Evolutionary conservation across 2,888 invertebrate species (phyloP).

Genomic region (Micoletzkya japonica): DNA sequence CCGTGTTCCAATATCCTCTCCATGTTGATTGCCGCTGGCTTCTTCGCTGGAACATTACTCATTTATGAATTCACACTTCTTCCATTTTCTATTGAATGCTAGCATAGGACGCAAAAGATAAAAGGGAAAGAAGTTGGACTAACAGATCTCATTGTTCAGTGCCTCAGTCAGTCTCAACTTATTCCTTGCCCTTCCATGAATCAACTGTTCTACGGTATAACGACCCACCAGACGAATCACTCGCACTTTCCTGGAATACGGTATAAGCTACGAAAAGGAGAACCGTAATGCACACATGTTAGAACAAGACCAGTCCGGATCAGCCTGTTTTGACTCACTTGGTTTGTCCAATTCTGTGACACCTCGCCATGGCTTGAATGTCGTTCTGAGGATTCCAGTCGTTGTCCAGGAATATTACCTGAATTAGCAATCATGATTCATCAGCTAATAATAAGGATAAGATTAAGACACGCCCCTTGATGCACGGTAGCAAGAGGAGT

Average conservation of each 20-base stretch:
- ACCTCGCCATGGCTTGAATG: slow-evolving; percentile 16
- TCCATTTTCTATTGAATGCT: too few species aligned
- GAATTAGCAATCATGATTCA: neutral
- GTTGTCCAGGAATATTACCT: slow-evolving; percentile 21
- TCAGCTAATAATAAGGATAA: neutral
- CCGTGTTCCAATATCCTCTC: too few species aligned
- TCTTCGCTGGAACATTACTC: too few species aligned
- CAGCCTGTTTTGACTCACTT: neutral
- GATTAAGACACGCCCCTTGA: neutral
- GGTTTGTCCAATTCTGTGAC: slow-evolving; percentile 24
- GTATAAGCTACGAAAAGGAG: neutral
- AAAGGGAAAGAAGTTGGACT: too few species aligned
- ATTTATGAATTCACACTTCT: too few species aligned
- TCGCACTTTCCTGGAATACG: slow-evolving; percentile 1
- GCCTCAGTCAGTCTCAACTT: neutral
- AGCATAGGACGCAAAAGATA: too few species aligned
- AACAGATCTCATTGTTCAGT: too few species aligned
- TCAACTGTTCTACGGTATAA: slow-evolving; percentile 15
- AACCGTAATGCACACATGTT: neutral
- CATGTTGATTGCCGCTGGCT: too few species aligned
- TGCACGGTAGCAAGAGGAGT: too few species aligned
- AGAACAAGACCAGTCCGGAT: neutral
- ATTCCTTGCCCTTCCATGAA: neutral
- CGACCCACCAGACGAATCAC: slow-evolving; percentile 24
- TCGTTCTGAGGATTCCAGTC: slow-evolving; percentile 25